Conservation (phyloP, 2,888 invertebrate species). For the Cordilura impudica region DNA sequence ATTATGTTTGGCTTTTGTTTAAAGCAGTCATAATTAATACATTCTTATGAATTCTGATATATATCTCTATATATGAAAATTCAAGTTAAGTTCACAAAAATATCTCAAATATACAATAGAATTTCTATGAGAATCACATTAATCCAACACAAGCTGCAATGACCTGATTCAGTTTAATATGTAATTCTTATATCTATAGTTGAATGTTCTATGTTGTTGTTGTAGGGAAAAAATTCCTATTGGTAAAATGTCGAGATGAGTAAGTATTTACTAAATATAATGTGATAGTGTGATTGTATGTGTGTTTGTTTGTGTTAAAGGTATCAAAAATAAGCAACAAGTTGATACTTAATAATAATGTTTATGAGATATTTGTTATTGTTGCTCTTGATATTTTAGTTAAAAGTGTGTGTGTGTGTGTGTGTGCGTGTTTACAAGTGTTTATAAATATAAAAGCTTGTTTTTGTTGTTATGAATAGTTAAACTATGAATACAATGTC, state of each 20-base stretch:
- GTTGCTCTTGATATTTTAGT: not conserved
- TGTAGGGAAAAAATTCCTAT: not conserved
- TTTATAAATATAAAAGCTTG: too few species aligned
- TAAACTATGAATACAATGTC: not conserved
- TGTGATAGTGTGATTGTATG: not conserved
- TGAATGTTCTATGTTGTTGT: not conserved
- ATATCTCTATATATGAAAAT: too few species aligned
- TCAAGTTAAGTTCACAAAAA: not conserved
- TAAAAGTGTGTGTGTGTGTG: not conserved
- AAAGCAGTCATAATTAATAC: too few species aligned
- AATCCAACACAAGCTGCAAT: not conserved
- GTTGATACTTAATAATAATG: slow-evolving; percentile 41
- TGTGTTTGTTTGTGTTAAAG: not conserved
- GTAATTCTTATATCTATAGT: not conserved
- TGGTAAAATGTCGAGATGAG: not conserved
- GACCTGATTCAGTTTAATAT: not conserved
- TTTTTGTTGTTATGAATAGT: not conserved
- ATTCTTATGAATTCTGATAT: too few species aligned
- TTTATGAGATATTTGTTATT: slow-evolving; percentile 8
- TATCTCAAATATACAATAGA: too few species aligned
- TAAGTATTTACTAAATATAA: not conserved
- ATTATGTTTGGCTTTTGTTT: too few species aligned
- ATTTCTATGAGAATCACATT: too few species aligned
- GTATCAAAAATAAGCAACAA: slow-evolving; percentile 31
- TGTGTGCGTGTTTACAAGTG: not conserved